Conservation (phyloP, 2,888 invertebrate genomes). For the Eurois occulta region DNA sequence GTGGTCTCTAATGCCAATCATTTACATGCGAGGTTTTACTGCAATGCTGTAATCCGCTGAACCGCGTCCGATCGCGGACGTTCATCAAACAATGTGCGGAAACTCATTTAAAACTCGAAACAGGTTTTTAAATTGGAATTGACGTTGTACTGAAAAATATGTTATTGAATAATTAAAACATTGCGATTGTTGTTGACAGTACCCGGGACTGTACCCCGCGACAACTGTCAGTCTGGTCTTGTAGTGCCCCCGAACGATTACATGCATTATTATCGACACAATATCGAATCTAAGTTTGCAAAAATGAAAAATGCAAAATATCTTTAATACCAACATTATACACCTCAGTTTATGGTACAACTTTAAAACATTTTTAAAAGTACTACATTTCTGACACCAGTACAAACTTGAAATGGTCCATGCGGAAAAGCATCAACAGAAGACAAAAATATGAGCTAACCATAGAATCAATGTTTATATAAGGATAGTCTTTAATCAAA, state of each 20-base stretch:
- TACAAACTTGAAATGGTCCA: neutral
- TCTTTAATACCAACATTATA: neutral
- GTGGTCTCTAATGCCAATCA: constrained; percentile 19
- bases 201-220: too few species aligned
- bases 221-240: neutral
- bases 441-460: neutral
- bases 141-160: constrained; percentile 6
- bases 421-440: neutral
- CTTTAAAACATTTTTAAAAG: neutral
- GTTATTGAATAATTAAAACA: neutral
- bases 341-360: neutral
- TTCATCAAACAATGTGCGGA: neutral
- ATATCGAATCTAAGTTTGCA: neutral
- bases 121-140: neutral
- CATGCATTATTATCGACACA: neutral
- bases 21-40: constrained; percentile 5
- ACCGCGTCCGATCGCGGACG: neutral
- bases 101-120: constrained; percentile 26
- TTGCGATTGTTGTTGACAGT: neutral
- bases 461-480: neutral
- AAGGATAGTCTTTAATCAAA: too few species aligned
- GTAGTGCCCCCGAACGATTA: neutral
- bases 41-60: constrained; percentile 28
- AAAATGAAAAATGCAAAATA: neutral
- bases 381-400: neutral